Evolutionary conservation across 2,888 invertebrate species (phyloP).

Genomic region (Acleris laterana): DNA sequence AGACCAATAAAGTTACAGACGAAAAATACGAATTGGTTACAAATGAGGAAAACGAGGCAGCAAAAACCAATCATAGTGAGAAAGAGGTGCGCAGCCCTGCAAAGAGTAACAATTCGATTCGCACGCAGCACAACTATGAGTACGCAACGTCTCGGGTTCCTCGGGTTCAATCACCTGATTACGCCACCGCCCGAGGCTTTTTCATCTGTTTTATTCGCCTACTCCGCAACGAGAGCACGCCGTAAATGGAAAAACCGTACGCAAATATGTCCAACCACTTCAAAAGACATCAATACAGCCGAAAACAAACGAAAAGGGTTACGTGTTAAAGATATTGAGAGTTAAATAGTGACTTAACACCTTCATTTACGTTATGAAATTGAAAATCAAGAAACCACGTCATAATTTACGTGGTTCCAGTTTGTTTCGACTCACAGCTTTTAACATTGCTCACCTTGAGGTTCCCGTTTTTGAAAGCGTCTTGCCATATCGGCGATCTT

Average conservation of each 20-base stretch:
- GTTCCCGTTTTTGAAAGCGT: conserved; percentile 3
- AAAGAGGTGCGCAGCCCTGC: conserved; percentile 30
- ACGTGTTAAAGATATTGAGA: no score
- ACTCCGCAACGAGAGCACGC: conserved; percentile 46
- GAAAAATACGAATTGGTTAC: conserved; percentile 1
- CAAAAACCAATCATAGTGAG: conserved; percentile 3
- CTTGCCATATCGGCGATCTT: conserved; percentile 7
- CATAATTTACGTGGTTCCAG: no score
- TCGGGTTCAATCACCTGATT: conserved; percentile 67
- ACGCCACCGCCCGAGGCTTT: conserved; percentile 58
- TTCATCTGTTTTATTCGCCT: conserved; percentile 49
- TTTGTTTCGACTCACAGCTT: conserved; percentile 1
- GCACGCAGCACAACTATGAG: conserved; percentile 52
- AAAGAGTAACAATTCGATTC: conserved; percentile 59
- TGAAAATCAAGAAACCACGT: no score
- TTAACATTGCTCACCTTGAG: conserved; percentile 17
- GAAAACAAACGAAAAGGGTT: no score
- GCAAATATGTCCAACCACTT: conserved; percentile 43
- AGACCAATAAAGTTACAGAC: background rate
- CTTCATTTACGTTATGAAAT: no score
- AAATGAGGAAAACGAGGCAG: conserved; percentile 3
- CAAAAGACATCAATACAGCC: conserved; percentile 11
- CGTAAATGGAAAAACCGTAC: conserved; percentile 49
- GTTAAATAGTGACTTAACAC: no score
- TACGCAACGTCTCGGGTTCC: conserved; percentile 57